Conservation (phyloP, 1,140 invertebrate species). For the Sminthurides bifidus region DNA sequence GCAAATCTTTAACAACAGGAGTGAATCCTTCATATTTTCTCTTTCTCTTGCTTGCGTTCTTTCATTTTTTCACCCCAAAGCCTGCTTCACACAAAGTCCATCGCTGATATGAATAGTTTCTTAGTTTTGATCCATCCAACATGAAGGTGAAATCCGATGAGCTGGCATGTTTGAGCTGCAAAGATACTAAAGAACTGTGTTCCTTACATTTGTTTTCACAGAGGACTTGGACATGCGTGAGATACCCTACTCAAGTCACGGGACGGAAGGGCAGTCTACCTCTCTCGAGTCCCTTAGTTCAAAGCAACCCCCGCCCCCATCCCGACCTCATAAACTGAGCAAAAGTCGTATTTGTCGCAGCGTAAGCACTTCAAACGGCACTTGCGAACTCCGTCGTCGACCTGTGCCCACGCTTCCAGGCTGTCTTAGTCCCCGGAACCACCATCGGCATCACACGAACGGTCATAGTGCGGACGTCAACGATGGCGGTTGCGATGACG, state of each 20-base stretch:
- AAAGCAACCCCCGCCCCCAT: constrained; percentile 36
- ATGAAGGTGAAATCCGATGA: background rate
- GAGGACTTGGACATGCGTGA: constrained; percentile 43
- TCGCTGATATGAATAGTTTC: no score
- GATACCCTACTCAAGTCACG: constrained; percentile 24
- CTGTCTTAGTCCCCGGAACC: no score
- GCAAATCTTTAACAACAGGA: no score
- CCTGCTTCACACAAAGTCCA: no score
- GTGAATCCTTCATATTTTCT: no score
- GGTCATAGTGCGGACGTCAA: background rate
- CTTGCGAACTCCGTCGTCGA: no score
- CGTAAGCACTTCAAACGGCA: background rate
- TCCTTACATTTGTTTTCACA: constrained; percentile 26
- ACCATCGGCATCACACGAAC: no score
- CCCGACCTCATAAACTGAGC: constrained; percentile 21
- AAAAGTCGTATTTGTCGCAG: background rate
- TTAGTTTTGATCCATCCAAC: background rate
- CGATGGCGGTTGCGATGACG: background rate
- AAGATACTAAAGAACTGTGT: constrained; percentile 2
- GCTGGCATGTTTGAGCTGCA: background rate
- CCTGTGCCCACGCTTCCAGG: no score
- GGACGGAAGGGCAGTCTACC: constrained; percentile 59
- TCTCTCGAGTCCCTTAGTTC: constrained; percentile 60
- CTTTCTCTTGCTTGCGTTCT: no score
- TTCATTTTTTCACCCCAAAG: no score